These are phyloP conservation scores for Macrotis lagotis DNA, from an alignment of 2,113 vertebrate species.

Conservation along the genomic window DNA sequence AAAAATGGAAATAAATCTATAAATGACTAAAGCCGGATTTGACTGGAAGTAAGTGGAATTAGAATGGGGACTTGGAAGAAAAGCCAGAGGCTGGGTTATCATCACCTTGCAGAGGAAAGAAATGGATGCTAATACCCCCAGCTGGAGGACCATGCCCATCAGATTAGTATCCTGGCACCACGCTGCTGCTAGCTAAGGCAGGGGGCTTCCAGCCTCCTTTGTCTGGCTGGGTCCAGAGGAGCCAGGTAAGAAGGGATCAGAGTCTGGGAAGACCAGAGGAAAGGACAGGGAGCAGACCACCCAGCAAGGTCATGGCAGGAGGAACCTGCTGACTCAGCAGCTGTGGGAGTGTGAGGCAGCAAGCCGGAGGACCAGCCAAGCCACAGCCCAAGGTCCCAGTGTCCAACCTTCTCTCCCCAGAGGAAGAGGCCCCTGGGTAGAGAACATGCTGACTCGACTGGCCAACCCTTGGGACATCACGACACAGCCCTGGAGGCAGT, in stretches of 20 bases:
- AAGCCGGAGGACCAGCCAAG: background rate
- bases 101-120: conserved; percentile 81
- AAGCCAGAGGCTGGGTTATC: conserved; percentile 81
- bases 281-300: background rate
- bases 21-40: conserved; percentile 68
- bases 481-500: background rate
- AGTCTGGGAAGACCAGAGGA: conserved; percentile 49
- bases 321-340: background rate
- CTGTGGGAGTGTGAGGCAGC: background rate
- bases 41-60: conserved; percentile 80
- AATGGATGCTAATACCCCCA: conserved; percentile 80
- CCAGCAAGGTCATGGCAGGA: accelerated
- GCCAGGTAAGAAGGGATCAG: conserved; percentile 30
- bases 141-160: conserved; percentile 75
- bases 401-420: background rate
- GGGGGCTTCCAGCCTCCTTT: conserved; percentile 72
- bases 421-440: background rate
- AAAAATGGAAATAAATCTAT: conserved; percentile 29
- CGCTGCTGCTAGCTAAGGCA: background rate
- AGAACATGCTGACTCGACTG: background rate
- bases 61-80: conserved; percentile 77
- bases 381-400: background rate
- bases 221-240: conserved; percentile 48
- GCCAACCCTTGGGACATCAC: background rate
- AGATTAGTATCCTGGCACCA: conserved; percentile 74